Base-by-base conservation (phyloP, 1,140 invertebrate genomes). In the Rhopalosiphum maidis region DNA sequence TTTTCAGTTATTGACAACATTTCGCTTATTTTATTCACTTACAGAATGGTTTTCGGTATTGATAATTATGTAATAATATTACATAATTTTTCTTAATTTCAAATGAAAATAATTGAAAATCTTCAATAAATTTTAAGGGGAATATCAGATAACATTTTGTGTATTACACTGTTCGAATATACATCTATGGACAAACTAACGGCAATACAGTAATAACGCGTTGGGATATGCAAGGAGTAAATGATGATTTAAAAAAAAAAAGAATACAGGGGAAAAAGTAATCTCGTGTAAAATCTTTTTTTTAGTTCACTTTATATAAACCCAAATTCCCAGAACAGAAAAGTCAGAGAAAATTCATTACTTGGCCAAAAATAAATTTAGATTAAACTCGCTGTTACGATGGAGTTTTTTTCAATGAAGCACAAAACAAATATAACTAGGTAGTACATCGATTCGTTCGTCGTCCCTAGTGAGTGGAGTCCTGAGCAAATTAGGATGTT, bases 291-390 rank as follows among this genome's bases (percentile, higher is more conserved):
- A 90, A 90, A 90, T 90, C 35, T 60, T 37, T 90, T 60, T 90
- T 90, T 90, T 68, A 43, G 89, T 68, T 30, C 11, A n/a, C 25
- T 90, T 90, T 60, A 60, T 90, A 60, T 46, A 30, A 90, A 43
- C 37, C 55, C 54, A 48, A 68, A 90, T 90, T 90, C 54, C 55
- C 89, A n/a, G 55, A 68, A 68, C 54, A 46, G 89, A 90, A 90
- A 90, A 43, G 89, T 90, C 54, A 25, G 25, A 68, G 55, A 68
- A 90, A 90, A 90, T 90, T 68, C 41, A 68, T 90, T 90, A 90
- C 54, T 90, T 60, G 51, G 88, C 15, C 88, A 41, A 90, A 54
- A 90, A 90, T 55, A 60, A 60, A 90, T 90, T 43, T 30, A 43
- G 41, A 89, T 55, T 89, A 89, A 89, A 89, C 88, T 89, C 22